Base-by-base conservation (phyloP, 2,797 vertebrate species). In the Moxostoma hubbsi region DNA sequence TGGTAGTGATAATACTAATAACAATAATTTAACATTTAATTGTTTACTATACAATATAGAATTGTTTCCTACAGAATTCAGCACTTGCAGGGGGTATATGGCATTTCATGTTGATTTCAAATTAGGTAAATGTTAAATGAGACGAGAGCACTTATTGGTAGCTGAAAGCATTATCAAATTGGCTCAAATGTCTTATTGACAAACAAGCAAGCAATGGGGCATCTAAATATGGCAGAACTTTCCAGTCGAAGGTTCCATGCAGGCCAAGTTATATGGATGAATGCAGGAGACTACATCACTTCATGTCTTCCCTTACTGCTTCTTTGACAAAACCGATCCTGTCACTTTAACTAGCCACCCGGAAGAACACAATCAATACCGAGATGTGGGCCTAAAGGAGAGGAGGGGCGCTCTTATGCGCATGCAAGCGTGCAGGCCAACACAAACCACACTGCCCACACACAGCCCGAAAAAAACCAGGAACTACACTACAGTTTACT, bases 391-490 rank as follows among this genome's bases (percentile, higher is more conserved):
- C 5, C 11, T 51, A 24, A 36, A 36, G 36, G 0, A 51, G 16
- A 58, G 62, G 58, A 63, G 13, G 49, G 43, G 9, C 2, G 6
- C 50, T 45, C 59, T 50, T 5, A 75, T n/a, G 53, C 9, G 18
- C 10, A 12, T 61, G 55, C 45, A 59, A 49, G 69, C 36, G 2
- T 54, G 6, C 53, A 15, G 9, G 15, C 13, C 55, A 59, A 24
- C 18, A 16, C 46, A 16, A 77, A 77, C 64, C 75, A 68, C 74
- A 58, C 45, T 58, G 74, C 63, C 74, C 16, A 76, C 65, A 49
- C 65, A 16, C 18, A 47, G 62, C 7, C 59, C 15, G 4, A 55
- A 63, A 53, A 55, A 57, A 61, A 75, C 61, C 18, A 61, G 64
- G 54, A 59, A 50, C 46, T 59, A 68, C 65, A 77, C 51, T 6